Conservation (phyloP, 2,113 vertebrate genomes). For the Antechinus stuartii region DNA sequence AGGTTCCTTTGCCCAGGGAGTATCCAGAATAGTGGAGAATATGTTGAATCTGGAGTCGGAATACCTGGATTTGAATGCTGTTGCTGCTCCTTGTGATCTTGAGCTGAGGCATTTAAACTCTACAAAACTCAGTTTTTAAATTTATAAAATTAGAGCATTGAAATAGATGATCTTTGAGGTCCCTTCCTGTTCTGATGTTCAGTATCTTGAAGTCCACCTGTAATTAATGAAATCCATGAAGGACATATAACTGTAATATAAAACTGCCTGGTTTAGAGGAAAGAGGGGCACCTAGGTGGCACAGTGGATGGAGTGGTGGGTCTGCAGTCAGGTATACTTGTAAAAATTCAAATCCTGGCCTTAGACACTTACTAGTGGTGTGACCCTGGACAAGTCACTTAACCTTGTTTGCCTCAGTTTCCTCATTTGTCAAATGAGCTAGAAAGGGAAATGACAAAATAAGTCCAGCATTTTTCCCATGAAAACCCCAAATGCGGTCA, state of each 20-base stretch:
- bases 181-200: background rate
- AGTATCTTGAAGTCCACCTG: background rate
- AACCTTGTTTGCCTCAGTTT: background rate
- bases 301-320: background rate
- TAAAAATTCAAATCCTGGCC: background rate
- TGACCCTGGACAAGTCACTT: background rate
- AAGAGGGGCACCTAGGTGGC: background rate
- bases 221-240: too few relatives aligned
- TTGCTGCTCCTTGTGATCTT: background rate
- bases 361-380: background rate
- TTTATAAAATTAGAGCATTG: background rate
- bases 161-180: background rate
- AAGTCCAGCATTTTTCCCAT: background rate
- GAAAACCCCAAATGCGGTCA: background rate
- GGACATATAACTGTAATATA: background rate
- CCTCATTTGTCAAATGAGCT: too few relatives aligned
- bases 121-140: background rate
- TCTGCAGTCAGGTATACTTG: background rate
- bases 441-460: background rate
- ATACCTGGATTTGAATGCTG: background rate
- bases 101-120: background rate
- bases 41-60: too few relatives aligned
- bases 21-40: too few relatives aligned
- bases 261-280: background rate
- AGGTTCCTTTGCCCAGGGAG: too few relatives aligned